Evolutionary conservation across 2,888 invertebrate genomes (phyloP).

Genomic region (Crioceris asparagi): DNA sequence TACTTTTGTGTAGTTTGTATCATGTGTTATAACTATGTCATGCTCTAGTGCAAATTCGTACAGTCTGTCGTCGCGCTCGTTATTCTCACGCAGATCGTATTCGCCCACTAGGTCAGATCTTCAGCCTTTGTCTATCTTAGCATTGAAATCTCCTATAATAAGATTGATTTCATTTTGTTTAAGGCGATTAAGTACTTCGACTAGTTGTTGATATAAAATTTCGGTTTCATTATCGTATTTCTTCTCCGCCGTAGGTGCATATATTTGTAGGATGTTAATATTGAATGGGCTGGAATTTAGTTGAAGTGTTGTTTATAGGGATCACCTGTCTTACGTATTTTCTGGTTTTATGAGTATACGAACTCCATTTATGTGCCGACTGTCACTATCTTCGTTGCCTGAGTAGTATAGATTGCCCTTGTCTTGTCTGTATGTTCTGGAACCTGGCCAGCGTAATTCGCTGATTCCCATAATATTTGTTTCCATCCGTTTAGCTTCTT

Average conservation of each 20-base stretch:
- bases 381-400: not conserved
- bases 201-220: not conserved
- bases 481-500: slow-evolving; percentile 2
- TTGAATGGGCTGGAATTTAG: not conserved
- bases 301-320: not conserved
- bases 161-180: not conserved
- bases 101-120: not conserved
- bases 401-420: not conserved
- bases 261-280: not conserved
- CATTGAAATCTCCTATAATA: not conserved
- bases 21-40: not conserved
- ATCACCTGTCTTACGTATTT: not conserved
- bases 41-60: not conserved
- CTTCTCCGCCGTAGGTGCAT: not conserved
- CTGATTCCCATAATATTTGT: not conserved
- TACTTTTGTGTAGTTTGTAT: not conserved
- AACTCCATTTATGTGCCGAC: slow-evolving; percentile 1
- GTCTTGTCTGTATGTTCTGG: slow-evolving; percentile 1
- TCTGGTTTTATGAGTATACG: not conserved
- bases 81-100: not conserved
- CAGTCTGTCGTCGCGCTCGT: not conserved
- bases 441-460: slow-evolving; percentile 1
- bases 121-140: not conserved
- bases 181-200: not conserved
- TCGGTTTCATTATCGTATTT: slow-evolving; percentile 1